A percentile compares a stretch with the other conserved stretches of the same genome.
These are phyloP conservation scores for Pararge aegeria DNA, from an alignment of 1,140 invertebrate genomes.

Conservation along the genomic window DNA sequence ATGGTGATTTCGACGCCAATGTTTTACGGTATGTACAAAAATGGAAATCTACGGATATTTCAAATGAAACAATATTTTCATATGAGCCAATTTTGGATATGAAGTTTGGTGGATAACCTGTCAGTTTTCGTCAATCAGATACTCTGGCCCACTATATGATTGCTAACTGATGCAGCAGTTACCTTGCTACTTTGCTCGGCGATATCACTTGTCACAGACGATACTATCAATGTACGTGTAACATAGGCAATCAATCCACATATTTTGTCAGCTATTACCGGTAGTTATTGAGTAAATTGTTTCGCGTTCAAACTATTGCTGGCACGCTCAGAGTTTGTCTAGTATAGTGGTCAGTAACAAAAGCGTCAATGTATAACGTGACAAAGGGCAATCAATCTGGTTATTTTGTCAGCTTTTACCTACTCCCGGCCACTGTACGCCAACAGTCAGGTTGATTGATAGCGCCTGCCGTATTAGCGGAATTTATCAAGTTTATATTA, in stretches of 20 bases:
- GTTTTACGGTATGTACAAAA: too few relatives aligned
- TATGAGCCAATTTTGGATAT: too few relatives aligned
- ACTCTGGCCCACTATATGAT: not conserved
- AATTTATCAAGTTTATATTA: slow-evolving; percentile 24
- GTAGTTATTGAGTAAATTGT: not conserved
- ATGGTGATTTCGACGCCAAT: too few relatives aligned
- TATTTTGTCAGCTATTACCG: not conserved
- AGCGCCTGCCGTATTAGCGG: slow-evolving; percentile 22
- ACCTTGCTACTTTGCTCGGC: not conserved
- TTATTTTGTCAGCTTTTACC: slow-evolving; percentile 17
- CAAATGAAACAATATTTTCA: too few relatives aligned
- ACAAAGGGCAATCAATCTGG: not conserved
- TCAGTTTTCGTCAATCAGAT: not conserved
- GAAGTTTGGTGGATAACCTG: too few relatives aligned
- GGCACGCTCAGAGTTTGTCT: not conserved
- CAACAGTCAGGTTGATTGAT: slow-evolving; percentile 29
- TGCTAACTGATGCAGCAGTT: not conserved
- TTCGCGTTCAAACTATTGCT: not conserved
- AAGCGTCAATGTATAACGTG: slow-evolving; percentile 4
- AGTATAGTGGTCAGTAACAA: not conserved
- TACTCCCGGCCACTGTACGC: slow-evolving; percentile 18
- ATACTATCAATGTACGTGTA: not conserved
- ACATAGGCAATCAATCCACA: not conserved
- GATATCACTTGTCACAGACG: slow-evolving; percentile 1
- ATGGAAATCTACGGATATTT: too few relatives aligned